Conservation (phyloP, 2,888 invertebrate species). For the Thereva nobilitata region DNA sequence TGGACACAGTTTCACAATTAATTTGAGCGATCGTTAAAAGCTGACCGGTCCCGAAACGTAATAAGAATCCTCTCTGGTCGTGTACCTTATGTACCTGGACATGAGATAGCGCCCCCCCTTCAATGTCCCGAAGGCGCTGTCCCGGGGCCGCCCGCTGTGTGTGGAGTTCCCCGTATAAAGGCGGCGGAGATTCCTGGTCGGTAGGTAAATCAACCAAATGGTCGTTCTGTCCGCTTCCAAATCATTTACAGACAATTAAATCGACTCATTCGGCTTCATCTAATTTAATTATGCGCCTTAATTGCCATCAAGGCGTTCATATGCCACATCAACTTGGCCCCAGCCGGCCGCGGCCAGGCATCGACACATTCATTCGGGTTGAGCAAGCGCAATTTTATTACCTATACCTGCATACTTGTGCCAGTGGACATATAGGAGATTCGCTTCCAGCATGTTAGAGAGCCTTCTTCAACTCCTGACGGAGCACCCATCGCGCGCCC, state of each 20-base stretch:
- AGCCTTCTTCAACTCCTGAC: too few species aligned
- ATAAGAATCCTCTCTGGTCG: slow-evolving; percentile 4
- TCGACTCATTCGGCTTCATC: slow-evolving; percentile 27
- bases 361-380: background rate
- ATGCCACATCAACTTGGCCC: slow-evolving; percentile 4
- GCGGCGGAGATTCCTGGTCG: slow-evolving; percentile 7
- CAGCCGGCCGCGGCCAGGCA: background rate
- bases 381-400: slow-evolving; percentile 18
- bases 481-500: too few species aligned
- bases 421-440: too few species aligned
- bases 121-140: too few species aligned
- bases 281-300: slow-evolving; percentile 34
- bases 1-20: slow-evolving; percentile 38
- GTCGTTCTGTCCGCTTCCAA: slow-evolving; percentile 25
- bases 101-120: too few species aligned
- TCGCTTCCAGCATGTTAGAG: too few species aligned
- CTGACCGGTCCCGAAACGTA: slow-evolving; percentile 8
- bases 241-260: slow-evolving; percentile 31
- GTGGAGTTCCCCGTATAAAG: too few species aligned
- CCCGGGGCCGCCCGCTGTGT: too few species aligned
- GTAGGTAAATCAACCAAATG: slow-evolving; percentile 25
- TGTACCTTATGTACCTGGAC: too few species aligned
- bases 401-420: background rate
- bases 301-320: slow-evolving; percentile 19
- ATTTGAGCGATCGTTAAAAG: slow-evolving; percentile 27